Evolutionary conservation across 23 tunicate genomes (phyloP).

Genomic region (Oikopleura albicans): DNA sequence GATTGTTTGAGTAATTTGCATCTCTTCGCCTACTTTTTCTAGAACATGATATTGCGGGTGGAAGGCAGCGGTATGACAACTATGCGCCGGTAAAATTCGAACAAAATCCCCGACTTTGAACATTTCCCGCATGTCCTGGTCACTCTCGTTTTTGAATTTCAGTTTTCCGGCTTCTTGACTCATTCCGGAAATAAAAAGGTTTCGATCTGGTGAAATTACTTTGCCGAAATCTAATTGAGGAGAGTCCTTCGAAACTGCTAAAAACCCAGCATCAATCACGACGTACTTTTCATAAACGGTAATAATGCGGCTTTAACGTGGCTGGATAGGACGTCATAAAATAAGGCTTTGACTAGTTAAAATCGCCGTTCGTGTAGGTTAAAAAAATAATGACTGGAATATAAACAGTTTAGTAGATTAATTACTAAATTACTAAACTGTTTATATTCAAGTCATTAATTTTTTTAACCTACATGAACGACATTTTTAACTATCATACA

Average conservation of each 20-base stretch:
- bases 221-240: not conserved
- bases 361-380: no score
- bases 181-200: conserved; percentile 1
- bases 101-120: not conserved
- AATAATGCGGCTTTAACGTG: not conserved
- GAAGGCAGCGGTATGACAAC: conserved; percentile 1
- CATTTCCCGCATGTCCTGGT: not conserved
- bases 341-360: no score
- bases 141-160: not conserved
- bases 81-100: not conserved
- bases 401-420: no score
- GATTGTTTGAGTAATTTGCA: not conserved
- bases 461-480: no score
- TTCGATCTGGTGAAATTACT: not conserved
- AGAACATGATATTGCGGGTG: not conserved
- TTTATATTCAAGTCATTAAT: no score
- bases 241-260: conserved; percentile 4
- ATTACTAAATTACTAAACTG: no score
- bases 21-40: not conserved
- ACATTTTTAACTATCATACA: no score
- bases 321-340: no score
- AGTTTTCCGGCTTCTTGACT: conserved; percentile 15
- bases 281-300: not conserved
- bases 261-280: not conserved
- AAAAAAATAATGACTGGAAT: no score